Evolutionary conservation across 1,140 invertebrate genomes (phyloP), one percentile per base, ranked within the genome.

Genomic region (Holcopasites calliopsidis): DNA sequence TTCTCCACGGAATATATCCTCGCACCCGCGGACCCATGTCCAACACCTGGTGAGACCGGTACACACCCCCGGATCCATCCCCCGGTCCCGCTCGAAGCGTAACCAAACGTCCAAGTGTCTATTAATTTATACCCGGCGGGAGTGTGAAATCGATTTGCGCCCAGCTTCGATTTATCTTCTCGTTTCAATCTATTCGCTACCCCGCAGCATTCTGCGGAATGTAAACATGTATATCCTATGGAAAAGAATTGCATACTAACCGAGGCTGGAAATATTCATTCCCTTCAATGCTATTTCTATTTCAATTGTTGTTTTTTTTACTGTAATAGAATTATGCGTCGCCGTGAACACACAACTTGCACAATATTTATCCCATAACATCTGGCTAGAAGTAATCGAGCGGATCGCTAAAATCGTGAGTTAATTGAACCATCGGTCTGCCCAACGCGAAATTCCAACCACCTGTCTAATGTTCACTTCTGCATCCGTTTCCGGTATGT

Each of bases 41-140:
- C 54, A 79, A 86, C 86, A 87, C 85, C 86, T 87, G 86, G 86
- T 79, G 57, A n/a, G n/a, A 35, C n/a, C 42, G 68, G 40, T 50
- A 60, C 58, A 77, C 78, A 83, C 76, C 66, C 70, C 61, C 80
- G 52, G 79, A 76, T 50, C n/a, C n/a, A n/a, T n/a, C n/a, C n/a
- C n/a, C n/a, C n/a, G n/a, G n/a, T n/a, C n/a, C 65, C 69, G 83
- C 76, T 64, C 42, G 40, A 79, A 68, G 38, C 49, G 21, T 31
- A 49, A 21, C 61, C 42, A 60, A 64, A 40, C 68, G n/a, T 76
- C 70, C 55, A 85, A 88, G 76, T 85, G 79, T 88, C 86, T 86
- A 88, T 88, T 87, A 88, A 88, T 88, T 88, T 88, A 82, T 77
- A 75, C 78, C 74, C 78, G 77, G 76, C 76, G 47, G 80, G 83